These are phyloP conservation scores for Paedocypris sp. DNA, from an alignment of 2,113 vertebrate species.

Conservation along the genomic window DNA sequence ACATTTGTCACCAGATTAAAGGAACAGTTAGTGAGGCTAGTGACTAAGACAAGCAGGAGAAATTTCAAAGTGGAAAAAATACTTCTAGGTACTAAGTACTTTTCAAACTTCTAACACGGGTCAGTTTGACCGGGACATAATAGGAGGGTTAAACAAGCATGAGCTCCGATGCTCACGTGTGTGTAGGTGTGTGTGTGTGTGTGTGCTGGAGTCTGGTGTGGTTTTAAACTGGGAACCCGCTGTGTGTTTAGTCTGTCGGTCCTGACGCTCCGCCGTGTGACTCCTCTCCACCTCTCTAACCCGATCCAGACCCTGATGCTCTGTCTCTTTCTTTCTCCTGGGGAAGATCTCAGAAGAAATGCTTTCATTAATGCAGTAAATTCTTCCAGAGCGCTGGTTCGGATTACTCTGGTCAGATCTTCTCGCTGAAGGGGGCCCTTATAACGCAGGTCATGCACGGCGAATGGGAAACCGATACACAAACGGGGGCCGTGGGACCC, in stretches of 20 bases:
- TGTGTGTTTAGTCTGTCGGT: slow-evolving; percentile 28
- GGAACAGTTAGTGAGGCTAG: too few relatives aligned
- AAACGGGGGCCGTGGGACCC: background rate
- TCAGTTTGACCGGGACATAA: too few relatives aligned
- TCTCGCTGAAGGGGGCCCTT: background rate
- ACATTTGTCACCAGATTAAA: too few relatives aligned
- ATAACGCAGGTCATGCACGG: background rate
- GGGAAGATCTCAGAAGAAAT: slow-evolving; percentile 17
- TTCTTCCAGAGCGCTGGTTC: background rate
- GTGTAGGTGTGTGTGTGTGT: background rate
- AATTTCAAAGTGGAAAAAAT: too few relatives aligned
- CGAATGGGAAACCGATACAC: slow-evolving; percentile 10
- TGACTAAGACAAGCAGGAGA: too few relatives aligned
- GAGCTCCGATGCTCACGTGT: too few relatives aligned
- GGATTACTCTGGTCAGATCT: slow-evolving; percentile 14
- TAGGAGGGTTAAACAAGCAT: too few relatives aligned
- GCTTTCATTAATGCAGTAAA: slow-evolving; percentile 18
- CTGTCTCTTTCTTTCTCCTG: background rate
- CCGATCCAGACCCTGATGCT: background rate
- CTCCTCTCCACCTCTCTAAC: slow-evolving; percentile 21
- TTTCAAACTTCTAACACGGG: too few relatives aligned
- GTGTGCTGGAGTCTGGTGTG: background rate
- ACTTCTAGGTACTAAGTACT: too few relatives aligned
- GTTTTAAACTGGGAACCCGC: background rate
- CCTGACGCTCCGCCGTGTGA: slow-evolving; percentile 5